Conservation (phyloP, 2,888 invertebrate species). For the Odontothrips loti region DNA sequence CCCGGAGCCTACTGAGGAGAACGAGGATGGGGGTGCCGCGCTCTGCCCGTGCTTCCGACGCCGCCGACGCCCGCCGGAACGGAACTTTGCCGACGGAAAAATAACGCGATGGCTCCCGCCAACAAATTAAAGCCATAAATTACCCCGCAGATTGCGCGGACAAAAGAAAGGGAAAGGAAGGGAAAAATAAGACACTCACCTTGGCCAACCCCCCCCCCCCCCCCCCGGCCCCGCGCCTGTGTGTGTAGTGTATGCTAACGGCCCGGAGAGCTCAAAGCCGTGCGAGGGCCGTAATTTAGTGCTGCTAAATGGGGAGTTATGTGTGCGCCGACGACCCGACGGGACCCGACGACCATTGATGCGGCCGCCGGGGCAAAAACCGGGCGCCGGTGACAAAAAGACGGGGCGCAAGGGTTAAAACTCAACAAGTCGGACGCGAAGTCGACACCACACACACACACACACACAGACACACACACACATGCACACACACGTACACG, state of each 20-base stretch:
- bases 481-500: too few species aligned
- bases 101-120: slow-evolving; percentile 21
- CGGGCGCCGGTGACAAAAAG: too few species aligned
- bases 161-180: background rate
- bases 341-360: background rate
- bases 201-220: background rate
- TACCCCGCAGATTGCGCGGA: slow-evolving; percentile 13
- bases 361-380: background rate
- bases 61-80: background rate
- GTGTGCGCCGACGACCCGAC: background rate
- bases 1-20: background rate
- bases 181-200: slow-evolving; percentile 4
- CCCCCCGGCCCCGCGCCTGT: background rate
- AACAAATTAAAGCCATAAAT: slow-evolving; percentile 27
- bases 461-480: too few species aligned
- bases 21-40: too few species aligned
- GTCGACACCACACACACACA: too few species aligned
- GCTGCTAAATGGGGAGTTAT: background rate
- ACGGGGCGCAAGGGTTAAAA: too few species aligned
- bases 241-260: too few species aligned
- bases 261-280: too few species aligned
- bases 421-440: too few species aligned
- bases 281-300: background rate
- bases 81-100: slow-evolving; percentile 10
- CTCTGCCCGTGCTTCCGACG: background rate